Conservation (phyloP, 2,888 invertebrate genomes). For the Venusia cambrica region DNA sequence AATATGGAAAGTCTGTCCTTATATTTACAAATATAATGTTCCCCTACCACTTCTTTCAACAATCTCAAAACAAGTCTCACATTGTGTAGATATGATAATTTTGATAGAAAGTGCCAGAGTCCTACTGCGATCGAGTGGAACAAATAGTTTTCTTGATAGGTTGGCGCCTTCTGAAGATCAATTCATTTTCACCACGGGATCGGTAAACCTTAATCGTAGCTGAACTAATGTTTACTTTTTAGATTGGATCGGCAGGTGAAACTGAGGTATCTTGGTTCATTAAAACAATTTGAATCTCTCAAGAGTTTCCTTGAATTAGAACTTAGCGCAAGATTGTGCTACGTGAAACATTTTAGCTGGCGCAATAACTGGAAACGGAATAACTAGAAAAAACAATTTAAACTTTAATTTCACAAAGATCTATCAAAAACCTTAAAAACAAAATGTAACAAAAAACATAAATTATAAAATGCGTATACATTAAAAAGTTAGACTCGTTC, state of each 20-base stretch:
- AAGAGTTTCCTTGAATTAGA: too few relatives aligned
- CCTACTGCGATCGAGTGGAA: slow-evolving; percentile 74
- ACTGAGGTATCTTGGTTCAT: slow-evolving; percentile 2
- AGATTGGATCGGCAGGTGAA: slow-evolving; percentile 18
- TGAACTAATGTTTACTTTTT: slow-evolving; percentile 22
- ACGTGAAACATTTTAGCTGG: too few relatives aligned
- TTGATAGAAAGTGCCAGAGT: slow-evolving; percentile 71
- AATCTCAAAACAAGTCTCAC: slow-evolving; percentile 44
- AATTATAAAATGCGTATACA: slow-evolving; percentile 42
- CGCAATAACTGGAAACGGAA: too few relatives aligned
- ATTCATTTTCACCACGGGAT: slow-evolving; percentile 46
- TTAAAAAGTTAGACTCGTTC: slow-evolving; percentile 43
- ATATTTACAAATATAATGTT: slow-evolving; percentile 25
- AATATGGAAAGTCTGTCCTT: slow-evolving; percentile 1
- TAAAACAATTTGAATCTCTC: too few relatives aligned
- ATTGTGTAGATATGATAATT: slow-evolving; percentile 72
- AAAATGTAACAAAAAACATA: slow-evolving; percentile 21
- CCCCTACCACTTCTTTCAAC: slow-evolving; percentile 35
- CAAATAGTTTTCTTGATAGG: slow-evolving; percentile 64
- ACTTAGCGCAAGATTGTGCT: too few relatives aligned
- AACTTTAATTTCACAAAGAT: too few relatives aligned
- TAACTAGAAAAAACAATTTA: too few relatives aligned
- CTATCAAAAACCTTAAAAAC: slow-evolving; percentile 4
- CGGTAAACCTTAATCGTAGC: slow-evolving; percentile 12
- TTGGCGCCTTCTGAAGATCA: slow-evolving; percentile 49